These are phyloP conservation scores for Thelaira solivaga DNA, from an alignment of 2,888 invertebrate species.

Conservation along the genomic window DNA sequence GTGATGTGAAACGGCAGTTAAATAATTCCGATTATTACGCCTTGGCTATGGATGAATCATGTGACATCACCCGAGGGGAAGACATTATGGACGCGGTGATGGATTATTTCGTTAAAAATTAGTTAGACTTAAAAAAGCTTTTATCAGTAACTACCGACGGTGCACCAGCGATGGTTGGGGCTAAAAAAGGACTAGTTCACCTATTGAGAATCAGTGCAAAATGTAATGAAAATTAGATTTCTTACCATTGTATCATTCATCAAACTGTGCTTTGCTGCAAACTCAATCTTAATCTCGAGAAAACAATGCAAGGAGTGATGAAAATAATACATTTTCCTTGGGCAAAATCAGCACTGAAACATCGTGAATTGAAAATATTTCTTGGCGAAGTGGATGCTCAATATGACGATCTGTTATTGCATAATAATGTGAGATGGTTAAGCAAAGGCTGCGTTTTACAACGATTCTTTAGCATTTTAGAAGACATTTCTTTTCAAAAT, in stretches of 20 bases:
- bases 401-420: not conserved
- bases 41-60: constrained; percentile 12
- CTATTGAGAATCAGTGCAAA: too few relatives aligned
- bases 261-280: not conserved
- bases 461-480: too few relatives aligned
- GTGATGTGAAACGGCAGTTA: constrained; percentile 24
- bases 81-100: too few relatives aligned
- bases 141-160: too few relatives aligned
- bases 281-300: constrained; percentile 5
- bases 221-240: not conserved
- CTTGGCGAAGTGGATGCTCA: not conserved
- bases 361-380: not conserved
- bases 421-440: too few relatives aligned
- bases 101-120: too few relatives aligned
- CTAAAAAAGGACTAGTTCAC: too few relatives aligned
- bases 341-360: constrained; percentile 15
- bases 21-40: constrained; percentile 26
- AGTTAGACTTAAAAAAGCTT: too few relatives aligned
- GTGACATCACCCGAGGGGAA: constrained; percentile 4
- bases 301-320: constrained; percentile 9
- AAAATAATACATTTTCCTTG: constrained; percentile 6
- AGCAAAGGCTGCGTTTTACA: too few relatives aligned
- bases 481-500: too few relatives aligned
- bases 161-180: too few relatives aligned
- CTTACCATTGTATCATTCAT: too few relatives aligned